These are phyloP conservation scores for Myzus persicae DNA, from an alignment of 1,140 invertebrate genomes.

Conservation along the genomic window DNA sequence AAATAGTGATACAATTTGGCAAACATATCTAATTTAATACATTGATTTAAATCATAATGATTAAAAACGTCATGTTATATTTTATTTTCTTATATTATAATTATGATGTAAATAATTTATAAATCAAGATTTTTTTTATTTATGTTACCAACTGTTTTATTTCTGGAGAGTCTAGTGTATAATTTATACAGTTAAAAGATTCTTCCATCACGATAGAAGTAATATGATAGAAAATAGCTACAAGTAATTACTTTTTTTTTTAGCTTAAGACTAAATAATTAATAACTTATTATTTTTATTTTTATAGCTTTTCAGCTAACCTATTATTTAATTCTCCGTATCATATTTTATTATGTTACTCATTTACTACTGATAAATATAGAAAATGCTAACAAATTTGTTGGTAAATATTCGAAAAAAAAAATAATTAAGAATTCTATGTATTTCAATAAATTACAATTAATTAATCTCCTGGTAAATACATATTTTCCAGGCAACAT, in stretches of 20 bases:
- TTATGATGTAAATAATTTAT: not conserved
- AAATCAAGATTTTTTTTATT: not conserved
- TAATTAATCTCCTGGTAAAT: not conserved
- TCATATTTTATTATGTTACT: not conserved
- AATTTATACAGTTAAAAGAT: not conserved
- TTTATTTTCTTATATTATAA: not conserved
- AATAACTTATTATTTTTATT: too few species aligned
- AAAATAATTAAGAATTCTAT: not conserved
- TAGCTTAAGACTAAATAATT: too few species aligned
- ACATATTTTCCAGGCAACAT: not conserved
- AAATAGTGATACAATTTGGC: not conserved
- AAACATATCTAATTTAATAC: too few species aligned
- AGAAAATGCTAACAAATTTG: not conserved
- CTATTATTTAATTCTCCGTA: not conserved
- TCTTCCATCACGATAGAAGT: not conserved
- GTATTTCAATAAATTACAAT: not conserved
- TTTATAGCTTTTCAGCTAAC: too few species aligned
- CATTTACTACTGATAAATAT: not conserved
- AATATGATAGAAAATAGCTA: not conserved
- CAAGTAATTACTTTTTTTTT: not conserved
- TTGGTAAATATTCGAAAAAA: not conserved
- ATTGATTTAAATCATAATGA: too few species aligned
- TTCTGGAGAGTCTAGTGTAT: not conserved
- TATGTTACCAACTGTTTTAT: not conserved
- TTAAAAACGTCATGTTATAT: too few species aligned